Evolutionary conservation across 1,140 invertebrate genomes (phyloP).

Genomic region (Aporrectodea caliginosa): DNA sequence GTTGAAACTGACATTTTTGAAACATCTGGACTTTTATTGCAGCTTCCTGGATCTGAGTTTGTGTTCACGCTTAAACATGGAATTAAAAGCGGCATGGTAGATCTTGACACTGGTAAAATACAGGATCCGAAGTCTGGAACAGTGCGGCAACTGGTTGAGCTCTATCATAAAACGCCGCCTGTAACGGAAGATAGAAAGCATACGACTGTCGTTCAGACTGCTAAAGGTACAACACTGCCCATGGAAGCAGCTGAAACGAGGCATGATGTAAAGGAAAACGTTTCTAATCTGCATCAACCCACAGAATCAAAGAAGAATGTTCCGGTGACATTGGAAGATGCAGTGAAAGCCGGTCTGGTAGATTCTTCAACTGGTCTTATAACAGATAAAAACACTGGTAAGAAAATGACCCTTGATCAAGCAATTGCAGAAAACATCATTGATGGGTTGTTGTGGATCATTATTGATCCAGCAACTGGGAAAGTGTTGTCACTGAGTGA

Average conservation of each 20-base stretch:
- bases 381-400: constrained; percentile 61
- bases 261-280: too few species aligned
- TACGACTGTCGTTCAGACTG: too few species aligned
- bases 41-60: too few species aligned
- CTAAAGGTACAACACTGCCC: too few species aligned
- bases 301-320: too few species aligned
- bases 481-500: constrained; percentile 77
- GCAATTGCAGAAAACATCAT: constrained; percentile 78
- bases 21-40: too few species aligned
- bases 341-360: constrained; percentile 70
- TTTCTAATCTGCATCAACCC: too few species aligned
- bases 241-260: too few species aligned
- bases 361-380: constrained; percentile 72
- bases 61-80: not conserved
- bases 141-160: too few species aligned
- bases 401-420: constrained; percentile 61
- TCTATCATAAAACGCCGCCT: too few species aligned
- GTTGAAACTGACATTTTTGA: too few species aligned
- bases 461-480: constrained; percentile 68
- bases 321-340: constrained; percentile 59
- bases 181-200: too few species aligned
- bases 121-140: not conserved
- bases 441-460: constrained; percentile 61
- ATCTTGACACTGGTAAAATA: not conserved
- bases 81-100: not conserved